Evolutionary conservation across 2,888 invertebrate species (phyloP).

Genomic region (Alviniconcha strummeri): DNA sequence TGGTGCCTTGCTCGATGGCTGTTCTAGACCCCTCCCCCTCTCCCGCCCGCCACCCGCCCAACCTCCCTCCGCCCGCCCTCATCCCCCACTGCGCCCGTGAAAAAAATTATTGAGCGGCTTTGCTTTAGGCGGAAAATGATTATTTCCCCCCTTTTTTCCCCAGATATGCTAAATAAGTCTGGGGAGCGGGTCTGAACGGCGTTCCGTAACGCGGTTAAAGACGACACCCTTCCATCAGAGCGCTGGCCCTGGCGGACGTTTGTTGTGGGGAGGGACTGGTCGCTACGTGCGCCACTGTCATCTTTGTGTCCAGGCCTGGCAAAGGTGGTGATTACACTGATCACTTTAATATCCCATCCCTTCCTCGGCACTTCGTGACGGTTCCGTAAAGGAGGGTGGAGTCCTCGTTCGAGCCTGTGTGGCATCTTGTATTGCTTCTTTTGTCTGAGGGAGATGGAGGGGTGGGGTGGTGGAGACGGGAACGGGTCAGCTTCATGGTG

Average conservation of each 20-base stretch:
- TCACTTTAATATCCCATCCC: constrained; percentile 1
- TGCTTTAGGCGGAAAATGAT: not conserved
- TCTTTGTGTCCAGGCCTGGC: not conserved
- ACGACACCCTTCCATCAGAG: constrained; percentile 8
- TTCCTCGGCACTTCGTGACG: not conserved
- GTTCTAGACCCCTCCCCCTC: not conserved
- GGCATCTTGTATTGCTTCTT: too few relatives aligned
- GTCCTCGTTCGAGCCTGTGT: too few relatives aligned
- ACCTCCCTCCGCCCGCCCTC: not conserved
- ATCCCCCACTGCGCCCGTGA: not conserved
- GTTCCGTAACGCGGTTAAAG: constrained; percentile 7
- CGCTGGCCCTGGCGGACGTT: not conserved
- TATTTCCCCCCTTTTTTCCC: not conserved
- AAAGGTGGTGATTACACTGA: constrained; percentile 7
- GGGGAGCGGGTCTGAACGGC: not conserved
- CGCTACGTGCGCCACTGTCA: constrained; percentile 1
- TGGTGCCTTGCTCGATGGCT: not conserved
- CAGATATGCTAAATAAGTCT: constrained; percentile 9
- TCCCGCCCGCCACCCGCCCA: not conserved
- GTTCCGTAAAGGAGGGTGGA: too few relatives aligned
- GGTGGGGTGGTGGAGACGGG: not conserved
- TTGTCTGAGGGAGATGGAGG: not conserved
- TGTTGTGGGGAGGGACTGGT: not conserved
- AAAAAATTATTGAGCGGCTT: not conserved
- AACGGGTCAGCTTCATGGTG: not conserved